Percentiles rank a stretch among this genome's conserved stretches.
These are phyloP conservation scores for Heptranchias perlo DNA, from an alignment of 2,113 vertebrate genomes.

Conservation along the genomic window DNA sequence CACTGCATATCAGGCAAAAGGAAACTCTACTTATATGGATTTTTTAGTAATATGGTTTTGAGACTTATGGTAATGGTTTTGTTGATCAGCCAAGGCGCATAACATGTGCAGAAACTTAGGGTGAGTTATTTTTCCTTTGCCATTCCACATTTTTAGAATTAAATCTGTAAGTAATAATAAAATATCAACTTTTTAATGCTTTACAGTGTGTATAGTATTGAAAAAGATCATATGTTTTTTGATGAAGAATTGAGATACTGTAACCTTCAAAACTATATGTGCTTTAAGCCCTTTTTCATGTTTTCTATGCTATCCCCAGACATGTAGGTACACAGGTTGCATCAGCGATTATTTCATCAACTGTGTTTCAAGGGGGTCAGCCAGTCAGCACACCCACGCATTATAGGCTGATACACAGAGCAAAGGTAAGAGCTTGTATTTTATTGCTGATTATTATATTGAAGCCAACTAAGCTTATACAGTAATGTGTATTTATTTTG, in stretches of 20 bases:
- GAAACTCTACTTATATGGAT: background rate
- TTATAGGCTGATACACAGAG: slow-evolving; percentile 67
- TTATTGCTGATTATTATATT: background rate
- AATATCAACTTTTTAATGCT: background rate
- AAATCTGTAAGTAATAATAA: background rate
- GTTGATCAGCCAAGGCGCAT: background rate
- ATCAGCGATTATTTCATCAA: slow-evolving; percentile 74
- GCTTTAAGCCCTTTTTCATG: background rate
- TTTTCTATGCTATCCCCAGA: slow-evolving; percentile 51
- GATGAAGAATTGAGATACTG: background rate
- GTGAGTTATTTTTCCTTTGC: background rate
- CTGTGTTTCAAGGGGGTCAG: slow-evolving; percentile 58
- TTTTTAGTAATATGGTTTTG: background rate
- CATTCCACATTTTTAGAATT: background rate
- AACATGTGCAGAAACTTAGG: background rate
- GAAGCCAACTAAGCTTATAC: background rate
- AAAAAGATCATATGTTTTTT: background rate
- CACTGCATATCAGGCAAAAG: background rate
- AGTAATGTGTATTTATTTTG: background rate
- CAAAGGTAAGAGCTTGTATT: slow-evolving; percentile 52
- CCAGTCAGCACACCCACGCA: slow-evolving; percentile 65
- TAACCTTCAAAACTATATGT: background rate
- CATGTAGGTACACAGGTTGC: slow-evolving; percentile 62
- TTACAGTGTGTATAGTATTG: too few relatives aligned
- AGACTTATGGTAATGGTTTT: background rate